Conservation (phyloP, 2,888 invertebrate species). For the Cheilosia pagana region DNA sequence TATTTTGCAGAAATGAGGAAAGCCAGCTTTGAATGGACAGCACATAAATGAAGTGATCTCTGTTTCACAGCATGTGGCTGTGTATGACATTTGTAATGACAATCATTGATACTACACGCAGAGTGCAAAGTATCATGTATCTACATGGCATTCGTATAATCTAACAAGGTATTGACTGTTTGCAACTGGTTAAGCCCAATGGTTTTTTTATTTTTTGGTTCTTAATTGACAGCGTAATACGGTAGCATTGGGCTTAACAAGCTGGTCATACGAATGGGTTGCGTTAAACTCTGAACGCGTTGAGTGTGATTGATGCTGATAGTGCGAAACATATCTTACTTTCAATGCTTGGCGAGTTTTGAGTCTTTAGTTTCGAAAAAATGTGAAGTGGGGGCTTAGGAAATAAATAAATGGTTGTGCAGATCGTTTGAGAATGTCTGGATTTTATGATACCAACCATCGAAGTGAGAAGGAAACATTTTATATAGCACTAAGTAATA, state of each 20-base stretch:
- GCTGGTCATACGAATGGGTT: not conserved
- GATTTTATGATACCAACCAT: too few relatives aligned
- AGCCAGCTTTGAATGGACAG: not conserved
- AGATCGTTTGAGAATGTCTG: not conserved
- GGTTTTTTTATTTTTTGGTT: not conserved
- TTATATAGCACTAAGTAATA: not conserved
- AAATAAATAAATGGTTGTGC: not conserved
- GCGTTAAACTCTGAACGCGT: slow-evolving; percentile 5
- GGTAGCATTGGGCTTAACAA: not conserved
- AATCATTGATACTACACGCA: slow-evolving; percentile 31
- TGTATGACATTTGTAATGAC: slow-evolving; percentile 52
- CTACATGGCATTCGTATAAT: slow-evolving; percentile 19
- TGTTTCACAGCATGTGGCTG: slow-evolving; percentile 12
- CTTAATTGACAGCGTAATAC: slow-evolving; percentile 10
- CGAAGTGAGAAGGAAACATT: too few relatives aligned
- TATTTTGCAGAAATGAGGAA: not conserved
- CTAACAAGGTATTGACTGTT: not conserved
- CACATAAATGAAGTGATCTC: slow-evolving; percentile 32
- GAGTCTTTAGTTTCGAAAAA: too few relatives aligned
- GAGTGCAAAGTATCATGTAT: slow-evolving; percentile 18
- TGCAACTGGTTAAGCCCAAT: not conserved
- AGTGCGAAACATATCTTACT: not conserved
- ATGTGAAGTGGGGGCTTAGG: too few relatives aligned
- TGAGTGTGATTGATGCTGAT: slow-evolving; percentile 11
- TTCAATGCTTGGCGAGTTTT: not conserved